A percentile compares a stretch with the other conserved stretches of the same genome.
These are phyloP conservation scores for Megaceryle maxima DNA, from an alignment of 2,113 vertebrate genomes.

Conservation along the genomic window DNA sequence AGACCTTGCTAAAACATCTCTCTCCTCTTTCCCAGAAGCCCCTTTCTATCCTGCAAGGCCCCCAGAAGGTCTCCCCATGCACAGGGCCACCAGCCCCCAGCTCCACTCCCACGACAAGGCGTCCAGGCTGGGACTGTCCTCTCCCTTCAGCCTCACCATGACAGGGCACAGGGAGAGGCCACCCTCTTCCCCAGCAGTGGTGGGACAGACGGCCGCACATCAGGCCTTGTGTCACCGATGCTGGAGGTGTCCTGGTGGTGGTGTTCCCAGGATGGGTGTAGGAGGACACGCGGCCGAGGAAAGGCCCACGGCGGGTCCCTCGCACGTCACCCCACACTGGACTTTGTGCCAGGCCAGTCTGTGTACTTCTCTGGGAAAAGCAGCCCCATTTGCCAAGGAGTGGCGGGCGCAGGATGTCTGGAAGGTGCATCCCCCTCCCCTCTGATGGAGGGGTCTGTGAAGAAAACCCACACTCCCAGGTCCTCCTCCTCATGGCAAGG, in stretches of 20 bases:
- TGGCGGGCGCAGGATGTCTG: fast-evolving
- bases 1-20: no score
- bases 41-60: no score
- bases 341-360: neutral
- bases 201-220: neutral
- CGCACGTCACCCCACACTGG: neutral
- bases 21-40: no score
- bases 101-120: neutral
- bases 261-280: fast-evolving
- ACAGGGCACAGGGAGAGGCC: fast-evolving
- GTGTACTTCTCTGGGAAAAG: neutral
- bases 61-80: no score
- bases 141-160: fast-evolving
- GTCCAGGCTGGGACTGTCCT: neutral
- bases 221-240: neutral
- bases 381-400: neutral
- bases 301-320: neutral
- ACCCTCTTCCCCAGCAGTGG: neutral
- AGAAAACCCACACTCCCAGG: neutral
- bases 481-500: neutral
- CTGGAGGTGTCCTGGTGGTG: fast-evolving
- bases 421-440: neutral
- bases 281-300: neutral
- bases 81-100: fast-evolving
- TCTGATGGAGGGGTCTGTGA: fast-evolving